phyloP scores from a whole-genome alignment of 2,888 invertebrate species.

The Barypeithes pellucidus region DNA sequence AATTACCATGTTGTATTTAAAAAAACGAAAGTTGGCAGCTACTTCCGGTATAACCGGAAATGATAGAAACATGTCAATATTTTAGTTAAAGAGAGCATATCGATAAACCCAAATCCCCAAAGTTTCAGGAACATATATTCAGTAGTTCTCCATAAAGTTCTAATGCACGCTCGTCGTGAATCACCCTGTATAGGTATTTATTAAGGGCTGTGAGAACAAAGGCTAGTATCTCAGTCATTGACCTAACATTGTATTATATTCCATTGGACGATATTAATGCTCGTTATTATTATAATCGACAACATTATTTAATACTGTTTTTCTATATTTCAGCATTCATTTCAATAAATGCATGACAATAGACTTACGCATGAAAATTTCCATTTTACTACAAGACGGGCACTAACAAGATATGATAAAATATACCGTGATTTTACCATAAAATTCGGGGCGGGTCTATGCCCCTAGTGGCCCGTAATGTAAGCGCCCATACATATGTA shows the following conservation, averaged over 20 bases:
- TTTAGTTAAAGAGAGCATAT: too few relatives aligned
- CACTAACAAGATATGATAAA: neutral
- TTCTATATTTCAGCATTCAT: neutral
- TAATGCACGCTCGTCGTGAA: too few relatives aligned
- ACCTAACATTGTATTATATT: neutral
- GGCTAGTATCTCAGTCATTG: neutral
- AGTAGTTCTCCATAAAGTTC: too few relatives aligned
- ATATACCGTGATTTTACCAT: constrained; percentile 1
- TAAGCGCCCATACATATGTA: neutral
- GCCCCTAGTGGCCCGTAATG: neutral
- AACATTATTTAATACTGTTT: neutral
- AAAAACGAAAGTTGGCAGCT: too few relatives aligned
- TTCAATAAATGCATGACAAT: neutral
- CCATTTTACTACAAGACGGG: neutral
- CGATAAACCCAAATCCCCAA: too few relatives aligned
- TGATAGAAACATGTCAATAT: too few relatives aligned
- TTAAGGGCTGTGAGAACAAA: too few relatives aligned
- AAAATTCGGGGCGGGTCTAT: constrained; percentile 6
- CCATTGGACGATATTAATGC: neutral
- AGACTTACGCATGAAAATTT: neutral
- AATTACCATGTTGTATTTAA: too few relatives aligned
- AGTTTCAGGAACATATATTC: too few relatives aligned
- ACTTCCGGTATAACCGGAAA: too few relatives aligned
- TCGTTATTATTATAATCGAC: neutral
- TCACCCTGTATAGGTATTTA: too few relatives aligned